phyloP scores from a whole-genome alignment of 1,140 invertebrate species.

The Metaphire vulgaris region DNA sequence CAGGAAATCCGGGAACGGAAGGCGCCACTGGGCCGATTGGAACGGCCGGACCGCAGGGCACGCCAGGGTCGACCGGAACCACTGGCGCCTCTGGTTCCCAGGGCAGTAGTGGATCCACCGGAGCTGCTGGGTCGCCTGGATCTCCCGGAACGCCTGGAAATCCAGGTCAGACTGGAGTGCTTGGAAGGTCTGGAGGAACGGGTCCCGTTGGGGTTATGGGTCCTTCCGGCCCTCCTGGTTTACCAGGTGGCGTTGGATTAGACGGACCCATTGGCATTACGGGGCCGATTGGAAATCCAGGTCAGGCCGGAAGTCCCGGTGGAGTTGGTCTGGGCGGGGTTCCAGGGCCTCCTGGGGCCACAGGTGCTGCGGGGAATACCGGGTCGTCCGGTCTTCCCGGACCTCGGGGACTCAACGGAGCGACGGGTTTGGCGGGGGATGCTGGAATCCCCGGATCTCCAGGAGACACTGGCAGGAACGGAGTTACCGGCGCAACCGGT shows the following conservation, averaged over 20 bases:
- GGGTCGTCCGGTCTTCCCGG: background rate
- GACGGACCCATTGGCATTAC: background rate
- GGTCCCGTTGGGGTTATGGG: background rate
- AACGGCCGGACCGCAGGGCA: background rate
- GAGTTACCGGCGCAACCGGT: background rate
- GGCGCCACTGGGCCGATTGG: slow-evolving; percentile 6
- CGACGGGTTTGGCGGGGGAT: background rate
- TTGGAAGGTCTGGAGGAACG: background rate
- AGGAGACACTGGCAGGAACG: background rate
- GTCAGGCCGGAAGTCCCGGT: background rate
- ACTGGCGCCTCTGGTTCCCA: background rate
- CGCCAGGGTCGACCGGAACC: background rate
- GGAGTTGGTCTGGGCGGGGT: too few relatives aligned
- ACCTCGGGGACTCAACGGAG: background rate
- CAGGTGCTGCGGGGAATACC: background rate
- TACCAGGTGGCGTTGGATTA: background rate
- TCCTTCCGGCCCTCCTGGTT: background rate
- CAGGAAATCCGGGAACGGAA: background rate
- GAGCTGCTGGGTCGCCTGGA: background rate
- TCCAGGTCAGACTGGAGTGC: background rate
- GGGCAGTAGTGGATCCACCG: background rate
- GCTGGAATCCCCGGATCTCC: background rate
- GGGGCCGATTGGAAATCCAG: background rate
- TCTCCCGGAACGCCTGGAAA: background rate
- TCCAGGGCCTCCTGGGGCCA: background rate